These are phyloP conservation scores for Campylomormyrus tamandua DNA, from an alignment of 2,113 vertebrate species.

Conservation along the genomic window DNA sequence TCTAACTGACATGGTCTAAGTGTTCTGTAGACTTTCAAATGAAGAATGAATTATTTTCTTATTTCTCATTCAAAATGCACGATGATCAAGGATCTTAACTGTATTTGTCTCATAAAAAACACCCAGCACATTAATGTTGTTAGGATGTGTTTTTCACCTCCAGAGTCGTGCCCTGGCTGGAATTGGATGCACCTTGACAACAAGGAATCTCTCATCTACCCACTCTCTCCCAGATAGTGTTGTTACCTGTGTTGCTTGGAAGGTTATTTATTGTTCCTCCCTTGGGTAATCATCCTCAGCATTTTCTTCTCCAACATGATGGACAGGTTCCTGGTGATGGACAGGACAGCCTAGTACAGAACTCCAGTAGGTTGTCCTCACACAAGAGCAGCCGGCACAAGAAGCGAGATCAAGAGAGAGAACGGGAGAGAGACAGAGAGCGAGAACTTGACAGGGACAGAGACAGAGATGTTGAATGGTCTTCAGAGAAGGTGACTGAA, in stretches of 20 bases:
- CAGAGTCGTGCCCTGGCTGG: not conserved
- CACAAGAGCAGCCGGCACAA: slow-evolving; percentile 80
- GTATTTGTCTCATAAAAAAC: not conserved
- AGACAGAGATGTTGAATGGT: slow-evolving; percentile 77
- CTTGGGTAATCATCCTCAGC: not conserved
- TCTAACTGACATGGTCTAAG: not conserved
- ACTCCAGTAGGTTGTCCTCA: slow-evolving; percentile 75
- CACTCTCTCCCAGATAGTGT: not conserved
- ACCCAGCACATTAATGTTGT: not conserved
- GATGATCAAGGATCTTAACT: not conserved
- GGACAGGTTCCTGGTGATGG: slow-evolving; percentile 76
- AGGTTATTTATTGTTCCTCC: not conserved
- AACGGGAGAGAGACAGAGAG: slow-evolving; percentile 54
- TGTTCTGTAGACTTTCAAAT: not conserved
- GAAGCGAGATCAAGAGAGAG: slow-evolving; percentile 56
- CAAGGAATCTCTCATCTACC: not conserved
- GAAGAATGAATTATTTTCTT: not conserved
- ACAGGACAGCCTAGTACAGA: slow-evolving; percentile 82
- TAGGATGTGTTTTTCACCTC: not conserved
- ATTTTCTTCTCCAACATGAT: not conserved
- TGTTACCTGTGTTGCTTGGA: not conserved
- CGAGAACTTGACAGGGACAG: slow-evolving; percentile 52
- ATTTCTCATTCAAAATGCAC: not conserved
- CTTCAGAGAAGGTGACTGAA: slow-evolving; percentile 80
- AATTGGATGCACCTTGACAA: not conserved